Conservation (phyloP, 1,140 invertebrate species). For the Achroia grisella region DNA sequence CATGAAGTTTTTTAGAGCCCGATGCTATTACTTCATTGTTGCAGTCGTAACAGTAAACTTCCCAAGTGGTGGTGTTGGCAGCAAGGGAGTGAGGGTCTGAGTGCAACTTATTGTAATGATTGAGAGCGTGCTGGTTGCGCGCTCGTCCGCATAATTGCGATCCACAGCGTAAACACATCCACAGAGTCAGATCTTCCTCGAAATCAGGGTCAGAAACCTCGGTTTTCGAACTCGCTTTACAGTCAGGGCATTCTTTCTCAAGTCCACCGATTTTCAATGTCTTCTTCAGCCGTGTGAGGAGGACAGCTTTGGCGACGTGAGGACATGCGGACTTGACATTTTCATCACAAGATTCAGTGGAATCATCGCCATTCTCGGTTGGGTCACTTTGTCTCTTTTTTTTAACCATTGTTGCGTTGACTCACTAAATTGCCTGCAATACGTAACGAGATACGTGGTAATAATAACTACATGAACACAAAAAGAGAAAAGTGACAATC, state of each 20-base stretch:
- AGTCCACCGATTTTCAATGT: conserved; percentile 74
- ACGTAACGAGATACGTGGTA: conserved; percentile 67
- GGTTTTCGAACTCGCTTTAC: conserved; percentile 63
- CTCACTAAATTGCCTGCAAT: conserved; percentile 52
- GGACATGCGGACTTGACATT: conserved; percentile 74
- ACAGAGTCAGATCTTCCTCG: conserved; percentile 77
- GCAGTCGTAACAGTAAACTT: conserved; percentile 84
- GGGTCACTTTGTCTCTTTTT: conserved; percentile 79
- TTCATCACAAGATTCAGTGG: conserved; percentile 79
- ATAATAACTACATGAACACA: conserved; percentile 63
- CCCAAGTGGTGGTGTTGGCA: conserved; percentile 82
- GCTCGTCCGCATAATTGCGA: conserved; percentile 83
- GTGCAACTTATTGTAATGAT: conserved; percentile 84
- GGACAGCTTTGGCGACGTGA: conserved; percentile 81
- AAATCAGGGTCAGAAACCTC: conserved; percentile 66
- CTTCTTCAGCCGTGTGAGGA: conserved; percentile 78
- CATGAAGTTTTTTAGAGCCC: conserved; percentile 77
- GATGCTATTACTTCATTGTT: conserved; percentile 75
- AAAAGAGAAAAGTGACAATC: conserved; percentile 68
- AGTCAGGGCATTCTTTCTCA: conserved; percentile 76
- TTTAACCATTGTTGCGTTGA: conserved; percentile 71
- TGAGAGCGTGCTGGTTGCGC: conserved; percentile 82
- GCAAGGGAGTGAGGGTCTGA: conserved; percentile 85
- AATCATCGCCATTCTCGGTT: conserved; percentile 73
- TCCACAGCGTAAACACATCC: conserved; percentile 84